Conservation (phyloP, 1,140 invertebrate genomes). For the Heliconius congener region DNA sequence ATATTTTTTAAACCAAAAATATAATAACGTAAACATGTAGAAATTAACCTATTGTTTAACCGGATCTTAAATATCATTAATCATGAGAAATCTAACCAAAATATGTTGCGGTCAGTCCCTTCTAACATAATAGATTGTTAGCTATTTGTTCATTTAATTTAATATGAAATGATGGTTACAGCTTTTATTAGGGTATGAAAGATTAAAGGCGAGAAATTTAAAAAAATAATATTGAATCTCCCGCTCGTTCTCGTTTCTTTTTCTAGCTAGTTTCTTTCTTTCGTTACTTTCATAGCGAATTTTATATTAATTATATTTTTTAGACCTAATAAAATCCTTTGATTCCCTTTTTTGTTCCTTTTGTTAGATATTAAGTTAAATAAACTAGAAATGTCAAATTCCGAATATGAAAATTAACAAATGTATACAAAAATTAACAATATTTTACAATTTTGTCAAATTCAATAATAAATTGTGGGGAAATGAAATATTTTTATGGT, state of each 20-base stretch:
- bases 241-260: not conserved
- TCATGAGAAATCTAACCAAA: conserved; percentile 37
- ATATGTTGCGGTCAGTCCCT: conserved; percentile 34
- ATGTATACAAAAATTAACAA: too few relatives aligned
- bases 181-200: not conserved
- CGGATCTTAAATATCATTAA: conserved; percentile 34
- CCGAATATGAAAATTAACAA: too few relatives aligned
- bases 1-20: too few relatives aligned
- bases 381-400: too few relatives aligned
- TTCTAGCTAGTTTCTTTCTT: not conserved
- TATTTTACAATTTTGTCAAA: too few relatives aligned
- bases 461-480: too few relatives aligned
- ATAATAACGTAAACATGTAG: too few relatives aligned
- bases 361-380: too few relatives aligned
- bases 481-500: too few relatives aligned
- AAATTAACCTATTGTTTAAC: conserved; percentile 24
- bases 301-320: not conserved
- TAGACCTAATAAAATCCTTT: too few relatives aligned
- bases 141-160: conserved; percentile 31
- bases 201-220: not conserved
- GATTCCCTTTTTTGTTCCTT: too few relatives aligned
- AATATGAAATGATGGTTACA: not conserved
- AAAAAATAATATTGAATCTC: not conserved
- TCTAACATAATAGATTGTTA: conserved; percentile 33
- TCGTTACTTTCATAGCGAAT: not conserved